Base-by-base conservation (phyloP, 2,113 vertebrate genomes). In the Callithrix jacchus region DNA sequence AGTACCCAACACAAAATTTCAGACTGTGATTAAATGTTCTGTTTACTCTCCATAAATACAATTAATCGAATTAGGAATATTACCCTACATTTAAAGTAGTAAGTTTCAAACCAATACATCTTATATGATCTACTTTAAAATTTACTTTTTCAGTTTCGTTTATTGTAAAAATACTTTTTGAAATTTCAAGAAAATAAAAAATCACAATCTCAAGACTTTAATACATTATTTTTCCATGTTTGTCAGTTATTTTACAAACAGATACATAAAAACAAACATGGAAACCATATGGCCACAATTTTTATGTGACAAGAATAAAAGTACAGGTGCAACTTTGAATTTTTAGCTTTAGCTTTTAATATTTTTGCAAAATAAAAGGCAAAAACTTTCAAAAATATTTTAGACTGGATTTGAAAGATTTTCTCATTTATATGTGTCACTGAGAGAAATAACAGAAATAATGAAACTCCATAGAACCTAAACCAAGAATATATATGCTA, bases 311-410 rank as follows among this genome's bases (percentile, higher is more conserved):
- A 12, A 58, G 30, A 81, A 82, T 49, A 30, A 93, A 95, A 91
- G 83, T 30, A 79, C 25, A 91, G 77, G 74, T 52, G 23, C 27
- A 77, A 81, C 21, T 89, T 64, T 87, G 49, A 14, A 92, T 42
- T 92, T 87, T 93, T 77, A 88, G 30, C 68, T 79, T 92, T 54
- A 71, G 8, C 17, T 81, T 92, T 85, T 45, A 94, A 47, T 58
- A 49, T 64, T 47, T 79, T 87, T 54, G 49, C 21, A 86, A 94
- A 93, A 94, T 84, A 74, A 54, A 18, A 81, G 61, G 30, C 6
- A 92, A 61, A 74, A 93, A 74, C 73, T 71, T 40, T 94, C 9
- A 89, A 89, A 96, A 89, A 52, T 56, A 88, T 84, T 91, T 96
- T 73, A 32, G 52, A 70, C 5, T 64, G 10, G 9, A 92, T 64